Base-by-base conservation (phyloP, 2,888 invertebrate species). In the Leptogaster cylindrica region DNA sequence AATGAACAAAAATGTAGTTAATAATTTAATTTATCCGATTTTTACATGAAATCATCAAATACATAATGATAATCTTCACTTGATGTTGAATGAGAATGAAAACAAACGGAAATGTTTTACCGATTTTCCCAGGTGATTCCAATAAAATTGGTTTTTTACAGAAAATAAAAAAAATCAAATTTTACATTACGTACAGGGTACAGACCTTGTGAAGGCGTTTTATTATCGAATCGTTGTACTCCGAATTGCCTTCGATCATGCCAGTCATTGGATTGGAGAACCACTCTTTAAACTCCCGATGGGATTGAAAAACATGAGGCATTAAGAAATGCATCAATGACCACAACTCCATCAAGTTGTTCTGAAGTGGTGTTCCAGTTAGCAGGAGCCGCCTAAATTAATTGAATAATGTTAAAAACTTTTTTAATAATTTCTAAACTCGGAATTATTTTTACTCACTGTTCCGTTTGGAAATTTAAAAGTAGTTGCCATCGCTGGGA, bases 401-500 rank as follows among this genome's bases (percentile, higher is more conserved):
- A 51, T 61, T 51, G 52, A 67, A 68, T n/a, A n/a, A n/a, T n/a
- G n/a, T n/a, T n/a, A 23, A 72, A 72, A 66, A 58, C 25, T 63
- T 65, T 69, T 52, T 27, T 28, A 2, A 8, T 28, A 14, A 12
- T 31, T 27, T 51, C 64, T 33, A 46, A 41, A 52, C 65, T 64
- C 65, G n/a, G n/a, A 55, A 58, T 51, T 46, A 39, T 23, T 63
- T 2, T n/a, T 51, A 79, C 83, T 83, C 79, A 91, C 91, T 92
- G 88, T 79, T 95, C 91, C 0, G 95, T 93, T 77, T 95, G 92
- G 80, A 97, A 95, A 81, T 96, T 97, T 66, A 99, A 84, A 72
- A 99, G 82, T 77, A 96, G 86, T 82, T 98, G 98, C 99, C 99
- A 99, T 70, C 99, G 85, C 79, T 98, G 98, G 16, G 97, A 97